Conservation (phyloP, 2,113 vertebrate genomes). For the Psittacula cyanocephala region DNA sequence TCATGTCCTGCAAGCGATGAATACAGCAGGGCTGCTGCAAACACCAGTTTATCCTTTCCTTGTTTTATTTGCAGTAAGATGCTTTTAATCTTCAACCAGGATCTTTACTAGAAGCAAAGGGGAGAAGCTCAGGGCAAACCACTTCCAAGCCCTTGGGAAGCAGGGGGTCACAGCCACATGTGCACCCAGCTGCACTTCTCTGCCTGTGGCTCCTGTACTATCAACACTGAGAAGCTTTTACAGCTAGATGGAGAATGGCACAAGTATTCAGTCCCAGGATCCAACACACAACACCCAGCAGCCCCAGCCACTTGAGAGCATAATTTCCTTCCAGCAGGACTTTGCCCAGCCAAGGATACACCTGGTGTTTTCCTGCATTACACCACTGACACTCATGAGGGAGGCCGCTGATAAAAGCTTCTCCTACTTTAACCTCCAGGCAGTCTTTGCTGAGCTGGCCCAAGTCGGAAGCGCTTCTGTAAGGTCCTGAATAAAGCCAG, state of each 20-base stretch:
- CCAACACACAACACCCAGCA: background rate
- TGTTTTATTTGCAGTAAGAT: background rate
- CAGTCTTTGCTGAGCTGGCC: background rate
- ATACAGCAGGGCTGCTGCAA: background rate
- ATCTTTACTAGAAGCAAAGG: background rate
- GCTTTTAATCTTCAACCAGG: background rate
- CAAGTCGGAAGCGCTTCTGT: background rate
- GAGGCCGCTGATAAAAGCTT: background rate
- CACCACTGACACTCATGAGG: background rate
- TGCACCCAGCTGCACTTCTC: background rate
- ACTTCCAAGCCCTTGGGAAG: background rate
- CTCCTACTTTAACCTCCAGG: background rate
- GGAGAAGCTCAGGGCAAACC: background rate
- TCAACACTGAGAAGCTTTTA: background rate
- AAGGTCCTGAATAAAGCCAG: background rate
- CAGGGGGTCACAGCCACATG: background rate
- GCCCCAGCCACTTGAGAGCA: background rate
- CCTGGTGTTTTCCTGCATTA: background rate
- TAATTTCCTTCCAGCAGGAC: constrained; percentile 15
- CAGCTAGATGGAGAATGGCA: background rate
- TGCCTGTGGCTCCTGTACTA: rapidly evolving
- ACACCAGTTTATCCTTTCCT: background rate
- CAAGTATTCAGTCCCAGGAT: background rate
- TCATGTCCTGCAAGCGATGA: background rate
- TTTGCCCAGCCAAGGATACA: background rate